A percentile compares a stretch with the other conserved stretches of the same genome.
phyloP scores from a whole-genome alignment of 2,888 invertebrate genomes.

The Sphinx pinastri region DNA sequence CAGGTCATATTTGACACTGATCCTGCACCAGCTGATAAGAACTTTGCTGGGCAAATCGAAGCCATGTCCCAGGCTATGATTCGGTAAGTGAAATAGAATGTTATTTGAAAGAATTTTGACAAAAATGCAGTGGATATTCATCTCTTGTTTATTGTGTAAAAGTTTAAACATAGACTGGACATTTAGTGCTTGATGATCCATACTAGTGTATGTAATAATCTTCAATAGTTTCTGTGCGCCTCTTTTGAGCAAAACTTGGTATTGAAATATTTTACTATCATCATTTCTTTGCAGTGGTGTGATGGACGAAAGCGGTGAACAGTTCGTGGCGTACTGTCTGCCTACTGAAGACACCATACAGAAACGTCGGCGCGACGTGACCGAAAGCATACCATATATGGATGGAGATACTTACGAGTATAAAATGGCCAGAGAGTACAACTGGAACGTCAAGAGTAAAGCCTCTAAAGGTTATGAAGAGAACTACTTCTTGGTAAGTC shows the following conservation, averaged over 20 bases:
- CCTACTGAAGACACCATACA: constrained; percentile 96
- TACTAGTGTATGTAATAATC: no score
- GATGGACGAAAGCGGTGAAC: constrained; percentile 99
- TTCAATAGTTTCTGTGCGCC: no score
- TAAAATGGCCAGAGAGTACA: constrained; percentile 98
- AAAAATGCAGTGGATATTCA: not conserved
- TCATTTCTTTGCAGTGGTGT: constrained; percentile 89
- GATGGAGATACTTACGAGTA: constrained; percentile 98
- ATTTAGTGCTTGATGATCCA: no score
- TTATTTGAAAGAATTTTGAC: no score
- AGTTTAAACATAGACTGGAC: no score
- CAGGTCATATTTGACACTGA: constrained; percentile 99
- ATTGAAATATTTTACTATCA: not conserved
- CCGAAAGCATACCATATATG: constrained; percentile 90
- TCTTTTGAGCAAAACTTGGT: no score
- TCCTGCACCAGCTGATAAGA: constrained; percentile 95
- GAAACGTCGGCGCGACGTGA: constrained; percentile 93
- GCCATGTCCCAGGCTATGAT: constrained; percentile 99
- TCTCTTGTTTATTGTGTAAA: not conserved
- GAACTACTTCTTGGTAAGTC: constrained; percentile 94
- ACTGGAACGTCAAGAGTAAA: constrained; percentile 99
- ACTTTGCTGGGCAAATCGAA: constrained; percentile 94
- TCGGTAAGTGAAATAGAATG: constrained; percentile 81
- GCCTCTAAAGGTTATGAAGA: constrained; percentile 97
- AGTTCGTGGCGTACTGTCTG: constrained; percentile 99